These are phyloP conservation scores for Carposina sasakii DNA, from an alignment of 1,140 invertebrate genomes.

Conservation along the genomic window DNA sequence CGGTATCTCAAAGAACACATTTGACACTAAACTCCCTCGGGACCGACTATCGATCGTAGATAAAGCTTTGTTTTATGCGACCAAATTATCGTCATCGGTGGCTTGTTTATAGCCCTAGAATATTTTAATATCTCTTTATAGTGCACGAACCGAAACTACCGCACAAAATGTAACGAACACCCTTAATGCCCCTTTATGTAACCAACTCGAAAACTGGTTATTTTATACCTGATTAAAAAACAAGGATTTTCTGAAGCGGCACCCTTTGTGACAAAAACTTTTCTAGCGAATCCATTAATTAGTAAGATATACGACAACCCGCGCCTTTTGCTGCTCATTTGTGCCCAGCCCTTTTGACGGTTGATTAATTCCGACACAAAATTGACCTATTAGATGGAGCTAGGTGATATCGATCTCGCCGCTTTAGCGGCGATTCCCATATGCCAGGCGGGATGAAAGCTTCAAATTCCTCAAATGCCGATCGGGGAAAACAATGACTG, in stretches of 20 bases:
- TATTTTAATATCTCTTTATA: conserved; percentile 67
- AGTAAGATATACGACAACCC: conserved; percentile 61
- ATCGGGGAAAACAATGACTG: conserved; percentile 59
- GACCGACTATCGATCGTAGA: conserved; percentile 54
- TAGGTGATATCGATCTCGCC: conserved; percentile 62
- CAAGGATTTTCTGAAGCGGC: conserved; percentile 44
- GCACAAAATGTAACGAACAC: background rate
- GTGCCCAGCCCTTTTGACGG: conserved; percentile 60
- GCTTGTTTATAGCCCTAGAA: conserved; percentile 51
- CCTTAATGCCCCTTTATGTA: no score
- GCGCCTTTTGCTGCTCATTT: conserved; percentile 51
- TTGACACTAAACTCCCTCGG: conserved; percentile 62
- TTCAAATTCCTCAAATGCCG: conserved; percentile 52
- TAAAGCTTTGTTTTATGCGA: conserved; percentile 66
- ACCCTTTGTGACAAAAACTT: conserved; percentile 56
- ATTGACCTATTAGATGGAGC: conserved; percentile 59
- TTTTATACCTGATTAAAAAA: conserved; percentile 17
- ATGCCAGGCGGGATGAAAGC: conserved; percentile 40
- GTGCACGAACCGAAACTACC: conserved; percentile 22
- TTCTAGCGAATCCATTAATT: conserved; percentile 69
- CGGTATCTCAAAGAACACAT: conserved; percentile 66
- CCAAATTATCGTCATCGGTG: conserved; percentile 59
- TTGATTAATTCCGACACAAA: conserved; percentile 68
- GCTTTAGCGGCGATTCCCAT: conserved; percentile 54
- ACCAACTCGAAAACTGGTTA: conserved; percentile 20